These are phyloP conservation scores for Chymomyza costata DNA, from an alignment of 1,140 invertebrate genomes.

Conservation along the genomic window DNA sequence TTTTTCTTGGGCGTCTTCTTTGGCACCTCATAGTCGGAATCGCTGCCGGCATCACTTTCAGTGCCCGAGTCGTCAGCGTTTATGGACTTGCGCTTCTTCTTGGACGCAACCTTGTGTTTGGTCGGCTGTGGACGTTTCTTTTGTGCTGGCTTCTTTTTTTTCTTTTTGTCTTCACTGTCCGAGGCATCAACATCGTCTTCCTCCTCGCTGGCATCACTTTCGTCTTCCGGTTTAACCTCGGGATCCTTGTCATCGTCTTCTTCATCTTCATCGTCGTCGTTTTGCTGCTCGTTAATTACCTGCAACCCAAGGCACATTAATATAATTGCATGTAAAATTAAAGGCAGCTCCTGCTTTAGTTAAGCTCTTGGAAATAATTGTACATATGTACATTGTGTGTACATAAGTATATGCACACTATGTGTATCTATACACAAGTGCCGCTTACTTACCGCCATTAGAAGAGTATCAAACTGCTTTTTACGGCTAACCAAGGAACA, in stretches of 20 bases:
- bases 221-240: slow-evolving; percentile 76
- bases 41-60: slow-evolving; percentile 84
- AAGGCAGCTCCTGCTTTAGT: too few species aligned
- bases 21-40: slow-evolving; percentile 85
- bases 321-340: slow-evolving; percentile 10
- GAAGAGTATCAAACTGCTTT: slow-evolving; percentile 88
- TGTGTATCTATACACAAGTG: too few species aligned
- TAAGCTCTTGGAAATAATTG: too few species aligned
- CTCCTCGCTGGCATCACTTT: slow-evolving; percentile 78
- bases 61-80: slow-evolving; percentile 77
- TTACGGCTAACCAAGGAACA: slow-evolving; percentile 85
- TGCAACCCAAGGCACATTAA: too few species aligned
- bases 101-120: slow-evolving; percentile 74
- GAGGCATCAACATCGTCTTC: slow-evolving; percentile 75
- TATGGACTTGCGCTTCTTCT: slow-evolving; percentile 78
- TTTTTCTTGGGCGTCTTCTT: slow-evolving; percentile 75
- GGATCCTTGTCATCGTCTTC: slow-evolving; percentile 72
- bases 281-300: slow-evolving; percentile 74
- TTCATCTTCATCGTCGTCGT: slow-evolving; percentile 78
- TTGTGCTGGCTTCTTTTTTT: slow-evolving; percentile 71
- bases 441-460: too few species aligned
- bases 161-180: slow-evolving; percentile 65
- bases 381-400: too few species aligned
- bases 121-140: slow-evolving; percentile 74
- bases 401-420: too few species aligned